Percentiles rank a stretch among this genome's conserved stretches.
Conservation (phyloP, 30 jellyfish, hydroid and myxozoan genomes). For the Turritopsis rubra region DNA sequence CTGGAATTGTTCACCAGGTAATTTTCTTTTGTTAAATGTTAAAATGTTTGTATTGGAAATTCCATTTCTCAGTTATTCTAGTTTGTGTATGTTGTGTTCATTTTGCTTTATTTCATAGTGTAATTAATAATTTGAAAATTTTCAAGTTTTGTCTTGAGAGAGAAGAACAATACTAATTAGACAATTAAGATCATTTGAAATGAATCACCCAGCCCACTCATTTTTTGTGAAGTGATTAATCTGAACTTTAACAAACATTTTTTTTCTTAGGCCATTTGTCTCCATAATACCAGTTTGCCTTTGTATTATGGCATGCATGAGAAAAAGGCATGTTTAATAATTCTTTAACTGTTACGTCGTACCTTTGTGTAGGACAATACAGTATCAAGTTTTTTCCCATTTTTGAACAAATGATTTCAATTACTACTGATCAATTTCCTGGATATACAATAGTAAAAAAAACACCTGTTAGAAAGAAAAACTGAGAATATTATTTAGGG, state of each 20-base stretch:
- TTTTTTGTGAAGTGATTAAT: background rate
- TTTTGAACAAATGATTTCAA: background rate
- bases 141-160: too few relatives aligned
- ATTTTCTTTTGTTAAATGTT: background rate
- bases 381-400: background rate
- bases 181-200: too few relatives aligned
- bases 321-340: constrained; percentile 8
- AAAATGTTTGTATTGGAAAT: background rate
- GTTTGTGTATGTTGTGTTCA: constrained; percentile 3
- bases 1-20: constrained; percentile 88
- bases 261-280: background rate
- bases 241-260: background rate
- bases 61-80: background rate
- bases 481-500: background rate
- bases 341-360: background rate
- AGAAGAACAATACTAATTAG: too few relatives aligned
- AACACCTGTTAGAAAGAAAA: background rate
- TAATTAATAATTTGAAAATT: too few relatives aligned
- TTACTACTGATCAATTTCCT: background rate
- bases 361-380: background rate
- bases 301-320: constrained; percentile 15
- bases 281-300: constrained; percentile 7
- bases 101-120: background rate
- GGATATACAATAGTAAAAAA: background rate
- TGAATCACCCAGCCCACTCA: background rate